Evolutionary conservation across 1,140 invertebrate genomes (phyloP), one percentile per base, ranked within the genome.

Genomic region (Drosophila kanapiae): DNA sequence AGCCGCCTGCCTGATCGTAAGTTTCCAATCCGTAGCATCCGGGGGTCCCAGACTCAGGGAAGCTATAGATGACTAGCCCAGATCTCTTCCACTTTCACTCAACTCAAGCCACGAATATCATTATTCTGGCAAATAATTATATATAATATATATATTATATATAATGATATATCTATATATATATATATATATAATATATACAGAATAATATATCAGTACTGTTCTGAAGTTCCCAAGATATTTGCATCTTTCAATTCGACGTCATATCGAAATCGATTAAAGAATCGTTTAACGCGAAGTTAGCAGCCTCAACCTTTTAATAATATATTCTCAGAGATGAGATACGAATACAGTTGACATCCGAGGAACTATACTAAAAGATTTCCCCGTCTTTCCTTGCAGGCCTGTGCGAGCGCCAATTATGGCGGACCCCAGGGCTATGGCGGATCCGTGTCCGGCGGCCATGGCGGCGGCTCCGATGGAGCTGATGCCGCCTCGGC

Each of bases 1-100:
- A 70, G 78, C 83, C 74, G 83, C 91, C 75, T 90, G 83, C 87
- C 71, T 92, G 68, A 92, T 92, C 90, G 91, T 92, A 92, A 76
- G 91, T 92, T 78, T 61, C 37, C 5, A 14, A 14, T 35, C 13
- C 16, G 16, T 8, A 54, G 51, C 33, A 54, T 37, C 4, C 0
- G 14, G 27, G 27, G 11, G 4, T 37, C 18, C 37, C 11, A 6
- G n/a, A 33, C 29, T 11, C 48, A 6, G 29, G 31, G 6, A 16
- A 33, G n/a, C 10, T 10, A 7, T 29, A 10, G 16, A 31, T 27
- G 48, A 31, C 8, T 49, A 5, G 14, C 27, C 9, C 5, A 16
- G 10, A 6, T 1, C n/a, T 18, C 13, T 13, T 13, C 7, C 4
- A 5, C 14, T 16, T 31, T 29, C 6, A 14, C 11, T 14, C 23